A percentile compares a stretch with the other conserved stretches of the same genome.
Conservation (phyloP, 2,888 invertebrate genomes). For the Actias luna region DNA sequence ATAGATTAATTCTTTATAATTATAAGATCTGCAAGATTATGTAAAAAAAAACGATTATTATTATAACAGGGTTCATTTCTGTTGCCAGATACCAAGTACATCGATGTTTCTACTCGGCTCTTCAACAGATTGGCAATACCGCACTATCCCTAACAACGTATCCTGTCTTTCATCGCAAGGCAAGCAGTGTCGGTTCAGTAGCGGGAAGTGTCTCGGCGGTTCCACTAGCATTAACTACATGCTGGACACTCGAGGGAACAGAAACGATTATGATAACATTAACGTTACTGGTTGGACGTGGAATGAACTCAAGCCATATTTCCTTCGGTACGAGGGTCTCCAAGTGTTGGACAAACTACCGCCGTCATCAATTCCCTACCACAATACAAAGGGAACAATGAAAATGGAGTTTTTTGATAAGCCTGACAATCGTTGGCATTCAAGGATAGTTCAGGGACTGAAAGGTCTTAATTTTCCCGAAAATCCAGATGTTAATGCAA, state of each 20-base stretch:
- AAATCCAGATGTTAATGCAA: conserved; percentile 55
- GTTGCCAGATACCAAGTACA: conserved; percentile 45
- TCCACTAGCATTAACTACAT: conserved; percentile 64
- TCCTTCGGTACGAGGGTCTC: conserved; percentile 55
- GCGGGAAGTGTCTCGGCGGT: conserved; percentile 63
- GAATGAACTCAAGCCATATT: conserved; percentile 54
- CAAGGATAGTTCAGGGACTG: conserved; percentile 41
- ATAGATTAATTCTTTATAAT: too few relatives aligned
- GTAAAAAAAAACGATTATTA: too few relatives aligned
- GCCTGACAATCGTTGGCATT: conserved; percentile 51
- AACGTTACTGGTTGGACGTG: conserved; percentile 54
- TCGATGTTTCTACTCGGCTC: conserved; percentile 42
- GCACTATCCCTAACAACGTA: conserved; percentile 48
- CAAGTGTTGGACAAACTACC: conserved; percentile 43
- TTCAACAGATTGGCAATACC: conserved; percentile 52
- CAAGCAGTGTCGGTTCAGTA: conserved; percentile 46
- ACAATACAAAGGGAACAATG: conserved; percentile 54
- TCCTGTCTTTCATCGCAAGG: conserved; percentile 51
- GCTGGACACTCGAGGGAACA: conserved; percentile 60
- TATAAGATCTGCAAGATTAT: too few relatives aligned
- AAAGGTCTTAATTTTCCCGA: conserved; percentile 41
- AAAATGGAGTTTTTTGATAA: conserved; percentile 46
- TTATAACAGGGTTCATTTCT: too few relatives aligned
- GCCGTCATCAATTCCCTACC: conserved; percentile 45
- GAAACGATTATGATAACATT: conserved; percentile 47